Percentiles rank a stretch among this genome's conserved stretches.
phyloP scores from a whole-genome alignment of 2,113 vertebrate species.

The Xiphorhynchus elegans region DNA sequence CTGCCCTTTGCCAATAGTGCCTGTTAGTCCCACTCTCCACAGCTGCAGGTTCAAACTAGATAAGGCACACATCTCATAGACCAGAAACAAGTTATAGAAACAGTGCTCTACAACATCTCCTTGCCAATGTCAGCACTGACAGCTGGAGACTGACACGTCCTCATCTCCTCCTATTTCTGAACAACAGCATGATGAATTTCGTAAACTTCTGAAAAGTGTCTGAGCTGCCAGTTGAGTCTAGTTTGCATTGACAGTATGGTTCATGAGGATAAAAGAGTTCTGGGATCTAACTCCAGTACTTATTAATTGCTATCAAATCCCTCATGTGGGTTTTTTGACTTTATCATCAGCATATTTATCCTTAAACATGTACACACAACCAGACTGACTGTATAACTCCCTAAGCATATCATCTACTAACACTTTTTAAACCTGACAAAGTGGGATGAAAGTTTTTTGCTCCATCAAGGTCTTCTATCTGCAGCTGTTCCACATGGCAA shows the following conservation, averaged over 20 bases:
- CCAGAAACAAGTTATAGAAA: accelerated
- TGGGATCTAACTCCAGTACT: neutral
- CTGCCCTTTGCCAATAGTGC: neutral
- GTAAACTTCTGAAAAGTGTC: neutral
- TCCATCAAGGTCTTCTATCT: neutral
- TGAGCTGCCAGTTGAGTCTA: neutral
- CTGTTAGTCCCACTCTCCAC: neutral
- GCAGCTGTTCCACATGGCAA: conserved; percentile 41
- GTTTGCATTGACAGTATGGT: neutral
- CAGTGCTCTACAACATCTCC: neutral
- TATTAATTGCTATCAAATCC: neutral
- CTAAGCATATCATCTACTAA: neutral
- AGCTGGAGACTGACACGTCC: accelerated
- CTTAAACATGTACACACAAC: neutral
- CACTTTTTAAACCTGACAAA: neutral
- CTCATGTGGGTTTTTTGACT: too few species aligned
- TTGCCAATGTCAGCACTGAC: neutral
- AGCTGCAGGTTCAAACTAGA: neutral
- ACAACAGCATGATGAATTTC: accelerated
- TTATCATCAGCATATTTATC: neutral
- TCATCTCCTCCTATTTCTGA: neutral
- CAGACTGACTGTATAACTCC: neutral
- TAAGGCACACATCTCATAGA: neutral
- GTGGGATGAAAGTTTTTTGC: neutral
- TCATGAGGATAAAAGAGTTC: neutral